Conservation (phyloP, 2,797 vertebrate genomes). For the Leptodactylus fallax region DNA sequence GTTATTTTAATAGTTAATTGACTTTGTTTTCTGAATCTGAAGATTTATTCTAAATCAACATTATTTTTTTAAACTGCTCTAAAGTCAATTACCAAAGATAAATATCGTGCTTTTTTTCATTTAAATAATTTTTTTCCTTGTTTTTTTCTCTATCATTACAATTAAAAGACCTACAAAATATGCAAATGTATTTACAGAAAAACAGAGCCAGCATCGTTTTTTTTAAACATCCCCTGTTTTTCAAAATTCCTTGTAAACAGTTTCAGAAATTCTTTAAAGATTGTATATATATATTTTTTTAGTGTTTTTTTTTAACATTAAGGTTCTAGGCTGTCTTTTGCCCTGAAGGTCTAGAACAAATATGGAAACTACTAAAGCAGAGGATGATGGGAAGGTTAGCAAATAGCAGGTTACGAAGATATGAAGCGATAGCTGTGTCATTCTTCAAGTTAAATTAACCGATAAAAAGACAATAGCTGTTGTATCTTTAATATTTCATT, state of each 20-base stretch:
- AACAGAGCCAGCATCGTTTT: conserved; percentile 95
- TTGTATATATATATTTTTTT: conserved; percentile 75
- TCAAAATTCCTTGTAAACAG: conserved; percentile 96
- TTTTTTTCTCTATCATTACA: conserved; percentile 97
- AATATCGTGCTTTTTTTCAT: conserved; percentile 89
- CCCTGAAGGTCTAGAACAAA: conserved; percentile 83
- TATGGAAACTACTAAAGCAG: conserved; percentile 81
- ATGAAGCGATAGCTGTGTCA: conserved; percentile 74
- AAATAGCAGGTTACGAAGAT: conserved; percentile 75
- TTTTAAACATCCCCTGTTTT: conserved; percentile 88
- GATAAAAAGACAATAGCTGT: conserved; percentile 72
- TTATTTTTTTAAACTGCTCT: conserved; percentile 89
- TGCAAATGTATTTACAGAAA: conserved; percentile 99
- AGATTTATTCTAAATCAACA: conserved; percentile 55
- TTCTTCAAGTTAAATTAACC: conserved; percentile 69
- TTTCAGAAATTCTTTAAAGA: conserved; percentile 92
- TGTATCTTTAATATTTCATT: conserved; percentile 66
- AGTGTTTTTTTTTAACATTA: conserved; percentile 74
- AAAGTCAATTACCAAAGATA: conserved; percentile 98
- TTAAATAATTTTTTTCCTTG: conserved; percentile 92
- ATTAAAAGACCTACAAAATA: conserved; percentile 99
- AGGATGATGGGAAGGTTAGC: conserved; percentile 75
- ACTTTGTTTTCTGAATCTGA: conserved; percentile 80
- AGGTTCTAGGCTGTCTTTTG: conserved; percentile 81
- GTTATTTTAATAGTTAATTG: conserved; percentile 88